Percentiles rank a stretch among this genome's conserved stretches.
Conservation (phyloP, 2,113 vertebrate species). For the Thymallus thymallus region DNA sequence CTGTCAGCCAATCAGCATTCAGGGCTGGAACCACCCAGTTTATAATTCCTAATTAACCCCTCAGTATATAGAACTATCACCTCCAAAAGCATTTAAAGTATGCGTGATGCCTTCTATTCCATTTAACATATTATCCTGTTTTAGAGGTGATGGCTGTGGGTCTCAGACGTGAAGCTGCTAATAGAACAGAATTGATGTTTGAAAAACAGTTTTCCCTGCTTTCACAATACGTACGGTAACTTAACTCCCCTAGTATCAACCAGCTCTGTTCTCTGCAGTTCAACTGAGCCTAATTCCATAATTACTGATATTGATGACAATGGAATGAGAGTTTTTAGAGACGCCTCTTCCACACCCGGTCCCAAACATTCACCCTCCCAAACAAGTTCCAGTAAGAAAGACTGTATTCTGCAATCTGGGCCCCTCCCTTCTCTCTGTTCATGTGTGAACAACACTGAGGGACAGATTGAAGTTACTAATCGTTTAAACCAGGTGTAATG, state of each 20-base stretch:
- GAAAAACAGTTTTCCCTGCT: not conserved
- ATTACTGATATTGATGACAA: conserved; percentile 16
- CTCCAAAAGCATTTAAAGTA: too few relatives aligned
- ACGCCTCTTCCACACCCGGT: not conserved
- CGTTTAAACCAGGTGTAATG: not conserved
- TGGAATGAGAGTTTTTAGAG: not conserved
- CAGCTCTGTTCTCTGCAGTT: not conserved
- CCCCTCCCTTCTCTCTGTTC: conserved; percentile 5
- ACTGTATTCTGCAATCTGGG: not conserved
- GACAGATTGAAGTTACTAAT: not conserved
- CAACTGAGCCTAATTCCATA: conserved; percentile 20
- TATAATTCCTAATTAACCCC: not conserved
- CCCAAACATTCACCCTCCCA: too few relatives aligned
- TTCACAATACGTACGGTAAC: conserved; percentile 8
- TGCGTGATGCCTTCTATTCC: too few relatives aligned
- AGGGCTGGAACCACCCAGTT: not conserved
- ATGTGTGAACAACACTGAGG: conserved; percentile 3
- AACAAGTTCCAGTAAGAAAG: not conserved
- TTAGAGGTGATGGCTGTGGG: too few relatives aligned
- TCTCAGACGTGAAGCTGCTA: too few relatives aligned
- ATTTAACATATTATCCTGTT: too few relatives aligned
- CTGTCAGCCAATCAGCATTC: not conserved
- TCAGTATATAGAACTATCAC: not conserved
- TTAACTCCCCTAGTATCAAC: conserved; percentile 8
- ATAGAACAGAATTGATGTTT: not conserved